Conservation (phyloP, 2,113 vertebrate genomes). For the Tragelaphus buxtoni region DNA sequence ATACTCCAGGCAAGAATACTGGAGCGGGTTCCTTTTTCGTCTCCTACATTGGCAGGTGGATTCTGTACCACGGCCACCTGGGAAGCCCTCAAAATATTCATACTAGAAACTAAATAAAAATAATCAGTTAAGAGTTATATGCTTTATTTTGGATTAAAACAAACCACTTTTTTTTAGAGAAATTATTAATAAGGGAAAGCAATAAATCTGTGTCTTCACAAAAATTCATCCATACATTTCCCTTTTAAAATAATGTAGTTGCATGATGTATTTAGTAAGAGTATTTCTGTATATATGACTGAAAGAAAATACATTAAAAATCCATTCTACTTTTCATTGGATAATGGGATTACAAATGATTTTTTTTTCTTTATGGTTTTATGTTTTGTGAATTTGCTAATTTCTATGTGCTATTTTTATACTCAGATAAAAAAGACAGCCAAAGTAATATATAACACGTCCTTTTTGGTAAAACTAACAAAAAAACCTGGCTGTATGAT, state of each 20-base stretch:
- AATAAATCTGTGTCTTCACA: neutral
- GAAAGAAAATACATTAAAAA: constrained; percentile 15
- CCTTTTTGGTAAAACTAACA: neutral
- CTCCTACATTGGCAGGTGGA: accelerated
- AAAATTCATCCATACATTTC: neutral
- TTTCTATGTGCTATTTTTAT: neutral
- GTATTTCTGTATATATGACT: neutral
- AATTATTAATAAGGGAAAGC: neutral
- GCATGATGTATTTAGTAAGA: neutral
- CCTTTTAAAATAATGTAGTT: constrained; percentile 5
- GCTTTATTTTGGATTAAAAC: constrained; percentile 20
- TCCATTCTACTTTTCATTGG: neutral
- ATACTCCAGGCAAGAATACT: neutral
- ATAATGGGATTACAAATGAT: neutral
- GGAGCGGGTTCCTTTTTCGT: neutral
- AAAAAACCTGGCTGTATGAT: neutral
- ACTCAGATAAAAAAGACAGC: neutral
- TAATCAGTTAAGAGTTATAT: neutral
- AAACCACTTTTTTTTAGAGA: neutral
- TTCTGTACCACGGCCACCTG: neutral
- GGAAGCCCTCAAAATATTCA: constrained; percentile 10
- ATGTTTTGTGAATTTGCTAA: constrained; percentile 1
- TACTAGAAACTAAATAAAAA: neutral
- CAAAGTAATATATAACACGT: neutral
- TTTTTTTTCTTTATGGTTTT: neutral